Evolutionary conservation across 2,797 vertebrate species (phyloP).

Genomic region (Aldrovandia affinis): DNA sequence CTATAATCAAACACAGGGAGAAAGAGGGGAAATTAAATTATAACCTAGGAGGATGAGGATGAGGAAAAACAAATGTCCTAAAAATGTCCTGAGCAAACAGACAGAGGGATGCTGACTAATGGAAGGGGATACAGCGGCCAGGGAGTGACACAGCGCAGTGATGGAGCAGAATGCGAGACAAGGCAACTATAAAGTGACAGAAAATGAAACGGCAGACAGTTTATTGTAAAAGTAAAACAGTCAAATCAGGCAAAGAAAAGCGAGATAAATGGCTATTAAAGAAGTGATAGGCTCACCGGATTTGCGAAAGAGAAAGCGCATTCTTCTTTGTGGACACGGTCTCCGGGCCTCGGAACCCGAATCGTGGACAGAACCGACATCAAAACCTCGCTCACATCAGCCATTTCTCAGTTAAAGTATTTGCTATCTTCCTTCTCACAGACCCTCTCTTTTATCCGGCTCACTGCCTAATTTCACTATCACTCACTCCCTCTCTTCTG

Average conservation of each 20-base stretch:
- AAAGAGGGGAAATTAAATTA: background rate
- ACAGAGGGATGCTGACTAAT: background rate
- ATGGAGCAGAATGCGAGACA: background rate
- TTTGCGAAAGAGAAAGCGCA: constrained; percentile 96
- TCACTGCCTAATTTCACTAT: constrained; percentile 55
- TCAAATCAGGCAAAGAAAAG: background rate
- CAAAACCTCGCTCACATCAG: constrained; percentile 90
- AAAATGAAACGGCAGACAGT: constrained; percentile 21
- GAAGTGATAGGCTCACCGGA: constrained; percentile 80
- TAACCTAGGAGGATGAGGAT: background rate
- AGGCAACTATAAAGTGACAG: background rate
- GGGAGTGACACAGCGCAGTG: constrained; percentile 7
- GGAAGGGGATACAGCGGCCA: background rate
- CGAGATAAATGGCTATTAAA: background rate
- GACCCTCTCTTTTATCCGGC: constrained; percentile 41
- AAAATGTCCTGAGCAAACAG: background rate
- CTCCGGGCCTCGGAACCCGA: constrained; percentile 92
- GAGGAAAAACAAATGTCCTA: background rate
- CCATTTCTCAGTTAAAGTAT: constrained; percentile 71
- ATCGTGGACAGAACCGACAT: constrained; percentile 93
- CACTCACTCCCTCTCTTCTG: constrained; percentile 24
- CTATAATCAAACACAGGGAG: background rate
- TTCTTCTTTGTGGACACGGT: constrained; percentile 98
- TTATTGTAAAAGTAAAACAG: background rate
- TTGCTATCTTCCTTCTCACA: constrained; percentile 53